Conservation (phyloP, 1,140 invertebrate species). For the Drosophila chauvacae region DNA sequence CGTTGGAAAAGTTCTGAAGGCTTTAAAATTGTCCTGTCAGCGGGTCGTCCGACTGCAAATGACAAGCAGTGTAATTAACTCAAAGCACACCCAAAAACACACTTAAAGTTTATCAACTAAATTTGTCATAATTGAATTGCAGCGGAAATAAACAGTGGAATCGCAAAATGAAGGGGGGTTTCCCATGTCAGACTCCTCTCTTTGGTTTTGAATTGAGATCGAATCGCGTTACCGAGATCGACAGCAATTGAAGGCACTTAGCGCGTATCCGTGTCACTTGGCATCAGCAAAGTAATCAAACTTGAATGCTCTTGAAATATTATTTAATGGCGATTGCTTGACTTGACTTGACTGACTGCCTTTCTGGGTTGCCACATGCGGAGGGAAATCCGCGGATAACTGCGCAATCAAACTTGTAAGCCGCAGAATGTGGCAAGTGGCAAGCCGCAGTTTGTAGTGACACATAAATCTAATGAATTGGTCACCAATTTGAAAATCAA, state of each 20-base stretch:
- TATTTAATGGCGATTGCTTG: conserved; percentile 17
- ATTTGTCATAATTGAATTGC: conserved; percentile 60
- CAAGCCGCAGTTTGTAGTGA: conserved; percentile 8
- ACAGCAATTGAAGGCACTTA: conserved; percentile 56
- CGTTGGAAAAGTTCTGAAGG: conserved; percentile 30
- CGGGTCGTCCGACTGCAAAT: conserved; percentile 33
- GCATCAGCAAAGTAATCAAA: conserved; percentile 43
- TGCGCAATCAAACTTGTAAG: conserved; percentile 17
- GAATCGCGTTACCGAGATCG: conserved; percentile 20
- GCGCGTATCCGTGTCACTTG: conserved; percentile 49
- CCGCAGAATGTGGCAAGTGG: conserved; percentile 21
- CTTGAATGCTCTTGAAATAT: conserved; percentile 9
- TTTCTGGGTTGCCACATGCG: conserved; percentile 39
- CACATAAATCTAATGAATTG: conserved; percentile 9
- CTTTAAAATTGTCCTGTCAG: conserved; percentile 45
- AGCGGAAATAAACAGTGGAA: conserved; percentile 40
- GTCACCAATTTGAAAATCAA: conserved; percentile 3
- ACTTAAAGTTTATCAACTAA: conserved; percentile 5
- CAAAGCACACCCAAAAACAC: neutral
- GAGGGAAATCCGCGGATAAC: conserved; percentile 9
- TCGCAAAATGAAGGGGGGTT: neutral
- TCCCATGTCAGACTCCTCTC: neutral
- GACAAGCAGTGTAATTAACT: conserved; percentile 58
- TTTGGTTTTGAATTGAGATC: conserved; percentile 14
- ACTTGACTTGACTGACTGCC: conserved; percentile 29